These are phyloP conservation scores for Anthoptus insignis DNA, from an alignment of 2,888 invertebrate genomes.

Conservation along the genomic window DNA sequence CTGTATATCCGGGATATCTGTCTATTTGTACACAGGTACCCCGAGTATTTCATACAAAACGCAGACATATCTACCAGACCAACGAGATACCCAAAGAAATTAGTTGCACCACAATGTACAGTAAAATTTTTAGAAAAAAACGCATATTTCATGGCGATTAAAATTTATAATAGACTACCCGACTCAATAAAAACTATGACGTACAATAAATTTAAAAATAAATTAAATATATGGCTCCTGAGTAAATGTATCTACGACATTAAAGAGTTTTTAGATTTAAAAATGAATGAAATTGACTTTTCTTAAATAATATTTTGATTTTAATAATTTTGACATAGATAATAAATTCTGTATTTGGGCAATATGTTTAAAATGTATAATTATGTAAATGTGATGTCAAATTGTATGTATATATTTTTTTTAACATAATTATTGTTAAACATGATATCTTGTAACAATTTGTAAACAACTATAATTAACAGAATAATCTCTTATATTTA, in stretches of 20 bases:
- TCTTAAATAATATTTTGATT: too few relatives aligned
- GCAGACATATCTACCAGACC: neutral
- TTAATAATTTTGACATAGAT: too few relatives aligned
- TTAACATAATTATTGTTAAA: too few relatives aligned
- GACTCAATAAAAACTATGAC: neutral
- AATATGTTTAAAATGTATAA: too few relatives aligned
- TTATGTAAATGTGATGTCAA: too few relatives aligned
- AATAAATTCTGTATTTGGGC: too few relatives aligned
- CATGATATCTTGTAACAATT: too few relatives aligned
- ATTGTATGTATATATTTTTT: too few relatives aligned
- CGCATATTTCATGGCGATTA: neutral
- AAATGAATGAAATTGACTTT: too few relatives aligned
- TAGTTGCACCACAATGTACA: neutral
- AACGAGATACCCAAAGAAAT: neutral
- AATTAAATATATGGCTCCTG: neutral
- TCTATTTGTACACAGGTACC: slow-evolving; percentile 14
- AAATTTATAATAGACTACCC: slow-evolving; percentile 1
- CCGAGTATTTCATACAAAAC: neutral
- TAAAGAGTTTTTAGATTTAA: neutral
- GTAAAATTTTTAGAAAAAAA: neutral
- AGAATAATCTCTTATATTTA: too few relatives aligned
- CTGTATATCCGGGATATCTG: slow-evolving; percentile 8
- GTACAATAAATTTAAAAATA: neutral
- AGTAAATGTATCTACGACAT: neutral
- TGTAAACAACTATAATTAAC: too few relatives aligned